Percentiles rank a stretch among this genome's conserved stretches.
phyloP scores from a whole-genome alignment of 2,888 invertebrate genomes.

The Apoda limacodes region DNA sequence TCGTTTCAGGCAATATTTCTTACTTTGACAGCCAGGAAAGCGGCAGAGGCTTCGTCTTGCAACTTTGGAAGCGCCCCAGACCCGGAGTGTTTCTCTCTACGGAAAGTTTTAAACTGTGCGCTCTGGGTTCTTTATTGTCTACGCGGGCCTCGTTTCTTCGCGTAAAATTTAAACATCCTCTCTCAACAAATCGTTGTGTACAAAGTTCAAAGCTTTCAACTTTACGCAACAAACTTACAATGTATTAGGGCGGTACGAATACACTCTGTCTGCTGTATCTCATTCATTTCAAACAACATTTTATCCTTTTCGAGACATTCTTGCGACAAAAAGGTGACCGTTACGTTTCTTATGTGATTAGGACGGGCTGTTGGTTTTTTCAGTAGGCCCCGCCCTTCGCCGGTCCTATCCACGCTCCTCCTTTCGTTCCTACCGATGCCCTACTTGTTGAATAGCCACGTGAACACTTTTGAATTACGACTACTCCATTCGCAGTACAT shows the following conservation, averaged over 20 bases:
- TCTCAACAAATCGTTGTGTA: conserved; percentile 35
- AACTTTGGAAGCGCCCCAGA: conserved; percentile 47
- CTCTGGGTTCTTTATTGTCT: conserved; percentile 63
- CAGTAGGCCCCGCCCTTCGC: conserved; percentile 53
- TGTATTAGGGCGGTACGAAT: too few relatives aligned
- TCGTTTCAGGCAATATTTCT: conserved; percentile 51
- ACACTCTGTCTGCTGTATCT: too few relatives aligned
- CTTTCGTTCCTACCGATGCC: conserved; percentile 49
- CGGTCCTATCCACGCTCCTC: conserved; percentile 56
- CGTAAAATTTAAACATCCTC: conserved; percentile 47
- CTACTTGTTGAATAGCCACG: conserved; percentile 52
- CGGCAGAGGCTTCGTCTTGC: conserved; percentile 40
- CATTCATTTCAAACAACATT: too few relatives aligned
- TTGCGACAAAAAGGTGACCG: conserved; percentile 50
- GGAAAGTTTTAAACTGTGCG: conserved; percentile 60
- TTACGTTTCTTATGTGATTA: conserved; percentile 48
- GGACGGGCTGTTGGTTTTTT: conserved; percentile 55
- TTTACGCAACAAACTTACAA: too few relatives aligned
- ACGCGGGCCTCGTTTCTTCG: conserved; percentile 39
- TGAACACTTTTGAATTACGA: conserved; percentile 44
- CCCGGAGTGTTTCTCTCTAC: conserved; percentile 41
- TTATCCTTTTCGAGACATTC: too few relatives aligned
- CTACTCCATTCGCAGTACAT: conserved; percentile 41
- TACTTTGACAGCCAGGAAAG: conserved; percentile 51
- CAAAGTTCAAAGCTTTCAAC: conserved; percentile 34